Evolutionary conservation across 2,113 vertebrate genomes (phyloP), one percentile per base, ranked within the genome.

Genomic region (Corythornis vintsioides): DNA sequence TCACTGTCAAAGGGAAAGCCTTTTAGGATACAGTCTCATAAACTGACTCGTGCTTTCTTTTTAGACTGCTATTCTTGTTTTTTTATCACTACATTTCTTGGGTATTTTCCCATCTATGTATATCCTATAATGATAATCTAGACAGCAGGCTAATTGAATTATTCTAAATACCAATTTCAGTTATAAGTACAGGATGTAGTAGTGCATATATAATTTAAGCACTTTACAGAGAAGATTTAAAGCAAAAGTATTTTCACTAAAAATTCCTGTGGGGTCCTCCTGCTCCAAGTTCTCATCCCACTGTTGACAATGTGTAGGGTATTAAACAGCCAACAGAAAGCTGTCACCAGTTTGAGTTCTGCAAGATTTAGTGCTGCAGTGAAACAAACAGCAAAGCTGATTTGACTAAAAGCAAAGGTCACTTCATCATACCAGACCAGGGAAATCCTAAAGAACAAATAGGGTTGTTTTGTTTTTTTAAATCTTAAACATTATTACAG

Each of bases 61-160:
- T 88, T 57, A 77, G 57, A 73, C 16, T 77, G n/a, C n/a, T 91
- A 50, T 91, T 88, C 67, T 67, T 88, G 55, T 28, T 89, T 28
- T 89, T 93, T 87, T 88, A 56, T 72, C 71, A 77, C 64, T 83
- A 61, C 40, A 64, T 89, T 87, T 90, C 31, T 66, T 52, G 74
- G 38, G 64, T 89, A 67, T 89, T 93, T 96, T 96, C 69, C 71
- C 89, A 86, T 79, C 71, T 91, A 83, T 85, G 70, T 63, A 66
- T 87, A 92, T n/a, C 47, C 7, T 63, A 26, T 40, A 77, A 40
- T 47, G 50, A 56, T 67, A 92, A 66, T 56, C 20, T 66, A 60
- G 82, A 16, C 7, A 76, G 28, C 52, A 71, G 52, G 67, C 31
- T 1, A 3, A 73, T 52, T 83, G 40, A 83, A 50, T 24, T 29